Evolutionary conservation across 2,888 invertebrate genomes (phyloP), one percentile per base, ranked within the genome.

Genomic region (Tiphia femorata): DNA sequence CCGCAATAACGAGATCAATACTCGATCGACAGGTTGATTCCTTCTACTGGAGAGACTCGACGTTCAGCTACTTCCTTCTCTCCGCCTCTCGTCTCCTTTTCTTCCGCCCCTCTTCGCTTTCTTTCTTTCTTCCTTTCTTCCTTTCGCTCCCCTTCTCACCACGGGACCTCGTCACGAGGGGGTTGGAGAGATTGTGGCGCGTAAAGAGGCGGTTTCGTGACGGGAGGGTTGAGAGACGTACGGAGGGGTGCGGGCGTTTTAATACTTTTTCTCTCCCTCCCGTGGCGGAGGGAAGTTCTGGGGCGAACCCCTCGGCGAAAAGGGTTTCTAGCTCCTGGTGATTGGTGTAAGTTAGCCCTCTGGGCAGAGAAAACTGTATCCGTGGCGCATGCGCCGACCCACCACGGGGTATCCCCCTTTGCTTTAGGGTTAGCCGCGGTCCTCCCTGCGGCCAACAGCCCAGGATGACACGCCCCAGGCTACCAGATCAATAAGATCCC

Each of bases 401-500:
- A 61, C 58, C 67, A 67, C 62, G 57, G 58, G 62, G 29, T 64
- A 69, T 69, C 71, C 74, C 79, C 80, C 79, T 76, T 76, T 74
- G 79, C 81, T 81, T 80, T 78, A 80, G 80, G 80, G 80, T 80
- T 78, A 78, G 77, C 79, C 77, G 77, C 78, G 83, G 82, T 83
- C 82, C 83, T 83, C 83, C 83, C 83, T 81, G 82, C 81, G 83
- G 83, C 81, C 76, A 81, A 81, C 80, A 78, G 79, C 80, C 80
- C 80, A 80, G 81, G 80, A 83, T 79, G 83, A 83, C 83, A 83
- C 83, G 83, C 83, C 83, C 83, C 83, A 68, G 83, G 83, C 83
- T 81, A 82, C 82, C 82, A 81, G 83, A 83, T 83, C 83, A 82
- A 83, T 83, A 83, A 83, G 81, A 83, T 81, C 82, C 82, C 80